Conservation (phyloP, 2,113 vertebrate genomes). For the Chauna torquata region DNA sequence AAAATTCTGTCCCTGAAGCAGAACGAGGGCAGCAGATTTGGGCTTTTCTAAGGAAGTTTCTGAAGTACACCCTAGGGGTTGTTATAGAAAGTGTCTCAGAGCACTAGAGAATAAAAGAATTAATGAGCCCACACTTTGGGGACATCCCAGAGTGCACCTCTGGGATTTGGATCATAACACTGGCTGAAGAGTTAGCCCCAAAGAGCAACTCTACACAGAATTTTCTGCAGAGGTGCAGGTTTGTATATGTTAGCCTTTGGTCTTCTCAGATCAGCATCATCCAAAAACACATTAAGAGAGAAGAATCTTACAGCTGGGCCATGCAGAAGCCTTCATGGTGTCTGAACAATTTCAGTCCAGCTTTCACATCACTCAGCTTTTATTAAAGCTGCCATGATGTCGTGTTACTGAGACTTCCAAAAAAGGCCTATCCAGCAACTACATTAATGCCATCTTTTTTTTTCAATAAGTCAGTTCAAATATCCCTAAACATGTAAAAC, state of each 20-base stretch:
- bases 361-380: background rate
- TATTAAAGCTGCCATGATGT: background rate
- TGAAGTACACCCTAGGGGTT: background rate
- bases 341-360: background rate
- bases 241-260: background rate
- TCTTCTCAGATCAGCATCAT: background rate
- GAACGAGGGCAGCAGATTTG: background rate
- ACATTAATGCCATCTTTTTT: background rate
- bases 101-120: background rate
- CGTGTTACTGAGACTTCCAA: background rate
- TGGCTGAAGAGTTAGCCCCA: background rate
- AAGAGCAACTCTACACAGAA: background rate
- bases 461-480: background rate
- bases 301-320: background rate
- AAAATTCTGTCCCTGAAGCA: background rate
- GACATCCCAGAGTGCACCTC: background rate
- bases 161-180: background rate
- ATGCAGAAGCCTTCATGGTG: background rate
- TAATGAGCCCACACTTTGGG: fast-evolving
- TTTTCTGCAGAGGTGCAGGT: background rate
- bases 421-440: background rate
- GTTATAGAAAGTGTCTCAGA: background rate
- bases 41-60: background rate
- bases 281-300: background rate
- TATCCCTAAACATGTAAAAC: background rate